These are phyloP conservation scores for Drosophila parvula DNA, from an alignment of 1,140 invertebrate species.

Conservation along the genomic window DNA sequence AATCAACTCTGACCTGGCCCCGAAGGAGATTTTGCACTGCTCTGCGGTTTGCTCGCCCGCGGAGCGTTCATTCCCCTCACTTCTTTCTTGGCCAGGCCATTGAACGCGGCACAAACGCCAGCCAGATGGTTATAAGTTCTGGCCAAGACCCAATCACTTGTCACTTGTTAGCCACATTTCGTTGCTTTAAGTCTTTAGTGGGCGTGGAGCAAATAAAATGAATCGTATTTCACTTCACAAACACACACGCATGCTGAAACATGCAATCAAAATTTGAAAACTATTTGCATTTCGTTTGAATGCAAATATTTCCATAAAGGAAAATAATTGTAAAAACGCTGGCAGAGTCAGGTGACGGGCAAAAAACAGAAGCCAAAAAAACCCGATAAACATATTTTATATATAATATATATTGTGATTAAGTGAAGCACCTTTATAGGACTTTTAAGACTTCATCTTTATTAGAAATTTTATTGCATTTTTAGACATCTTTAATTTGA, in stretches of 20 bases:
- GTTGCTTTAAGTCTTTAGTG: constrained; percentile 34
- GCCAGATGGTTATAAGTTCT: constrained; percentile 50
- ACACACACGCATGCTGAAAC: not conserved
- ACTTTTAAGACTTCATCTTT: not conserved
- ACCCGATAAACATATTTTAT: not conserved
- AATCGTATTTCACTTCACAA: not conserved
- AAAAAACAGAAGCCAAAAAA: not conserved
- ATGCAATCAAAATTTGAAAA: constrained; percentile 28
- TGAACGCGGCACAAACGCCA: constrained; percentile 65
- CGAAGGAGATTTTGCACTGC: constrained; percentile 46
- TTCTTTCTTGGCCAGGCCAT: constrained; percentile 36
- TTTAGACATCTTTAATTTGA: constrained; percentile 4
- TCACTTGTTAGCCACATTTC: constrained; percentile 10
- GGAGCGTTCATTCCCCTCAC: constrained; percentile 61
- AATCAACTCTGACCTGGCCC: constrained; percentile 73
- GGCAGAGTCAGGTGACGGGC: not conserved
- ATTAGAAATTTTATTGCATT: not conserved
- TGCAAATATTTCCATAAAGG: constrained; percentile 23
- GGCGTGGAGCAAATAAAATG: not conserved
- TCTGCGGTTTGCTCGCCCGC: constrained; percentile 30
- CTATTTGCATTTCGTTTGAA: constrained; percentile 34
- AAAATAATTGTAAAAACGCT: constrained; percentile 16
- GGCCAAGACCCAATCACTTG: constrained; percentile 40
- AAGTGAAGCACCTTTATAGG: not conserved
- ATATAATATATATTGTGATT: constrained; percentile 1